These are phyloP conservation scores for Metaphire vulgaris DNA, from an alignment of 1,140 invertebrate genomes.

Conservation along the genomic window DNA sequence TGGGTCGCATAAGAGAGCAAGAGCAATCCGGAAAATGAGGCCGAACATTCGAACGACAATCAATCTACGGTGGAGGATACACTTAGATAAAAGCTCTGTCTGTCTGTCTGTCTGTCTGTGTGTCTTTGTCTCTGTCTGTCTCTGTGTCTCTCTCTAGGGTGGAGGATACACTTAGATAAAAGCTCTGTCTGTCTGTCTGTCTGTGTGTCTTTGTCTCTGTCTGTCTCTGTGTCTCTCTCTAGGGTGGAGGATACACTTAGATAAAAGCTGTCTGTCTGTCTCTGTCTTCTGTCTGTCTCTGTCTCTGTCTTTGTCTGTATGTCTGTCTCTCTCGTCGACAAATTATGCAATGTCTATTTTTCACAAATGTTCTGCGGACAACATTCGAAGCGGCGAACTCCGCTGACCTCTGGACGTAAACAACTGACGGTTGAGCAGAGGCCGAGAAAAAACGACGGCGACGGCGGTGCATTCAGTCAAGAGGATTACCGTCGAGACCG, in stretches of 20 bases:
- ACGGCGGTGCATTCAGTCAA: no score
- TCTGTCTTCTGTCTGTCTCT: background rate
- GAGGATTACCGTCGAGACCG: no score
- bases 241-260: background rate
- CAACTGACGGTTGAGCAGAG: no score
- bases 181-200: background rate
- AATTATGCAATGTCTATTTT: no score
- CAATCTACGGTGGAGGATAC: background rate
- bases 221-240: background rate
- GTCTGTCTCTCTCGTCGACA: no score
- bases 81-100: background rate
- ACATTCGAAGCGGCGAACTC: no score
- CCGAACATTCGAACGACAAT: no score
- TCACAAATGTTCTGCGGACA: no score
- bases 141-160: background rate
- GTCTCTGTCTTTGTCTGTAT: background rate
- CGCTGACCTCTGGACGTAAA: no score
- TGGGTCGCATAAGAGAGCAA: no score
- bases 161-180: background rate
- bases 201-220: background rate
- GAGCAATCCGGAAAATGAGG: no score
- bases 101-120: background rate
- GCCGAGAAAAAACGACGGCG: no score
- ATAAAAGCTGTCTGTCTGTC: background rate
- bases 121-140: background rate